Base-by-base conservation (phyloP, 1,140 invertebrate genomes). In the Cydia pomonella region DNA sequence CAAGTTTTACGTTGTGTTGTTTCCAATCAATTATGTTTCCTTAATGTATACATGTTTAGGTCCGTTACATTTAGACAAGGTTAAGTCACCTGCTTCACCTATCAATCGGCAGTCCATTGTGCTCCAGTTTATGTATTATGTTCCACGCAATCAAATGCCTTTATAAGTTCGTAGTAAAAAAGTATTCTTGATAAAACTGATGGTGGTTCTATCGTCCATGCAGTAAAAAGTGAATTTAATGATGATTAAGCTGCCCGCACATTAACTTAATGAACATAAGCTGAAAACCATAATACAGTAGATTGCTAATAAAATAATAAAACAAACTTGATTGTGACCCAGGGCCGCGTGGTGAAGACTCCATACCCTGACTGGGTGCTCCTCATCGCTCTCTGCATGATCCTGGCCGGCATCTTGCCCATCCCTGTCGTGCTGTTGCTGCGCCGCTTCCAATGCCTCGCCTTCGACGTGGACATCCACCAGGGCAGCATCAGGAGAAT, bases 311-410 rank as follows among this genome's bases (percentile, higher is more conserved):
- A n/a, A n/a, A n/a, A n/a, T 27, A 29, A 29, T 29, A 2, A 29
- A 5, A 29, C 29, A 33, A 9, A 7, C 7, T 9, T 38, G 33
- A 7, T 38, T 9, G 33, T 10, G 33, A 38, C 33, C 6, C 87
- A 97, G 97, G 97, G 96, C 75, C 90, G 94, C 76, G 94, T 95
- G 0, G 94, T 95, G n/a, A 90, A 95, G 50, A 95, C 94, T 5
- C 91, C 92, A 18, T 98, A 98, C 92, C 98, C 98, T 21, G 94
- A 94, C 73, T 98, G 97, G 97, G 97, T 97, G 7, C 94, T 98
- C 89, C 94, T 93, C 10, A 95, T 98, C 50, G 97, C 97, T 1
- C 88, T 96, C 2, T 77, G 94, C 3, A 97, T 98, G 93, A 96
- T 98, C 64, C 88, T 96, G 69, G 95, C 96, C 16, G 97, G 97